A percentile compares a stretch with the other conserved stretches of the same genome.
Evolutionary conservation across 2,888 invertebrate genomes (phyloP).

Genomic region (Achlya flavicornis): DNA sequence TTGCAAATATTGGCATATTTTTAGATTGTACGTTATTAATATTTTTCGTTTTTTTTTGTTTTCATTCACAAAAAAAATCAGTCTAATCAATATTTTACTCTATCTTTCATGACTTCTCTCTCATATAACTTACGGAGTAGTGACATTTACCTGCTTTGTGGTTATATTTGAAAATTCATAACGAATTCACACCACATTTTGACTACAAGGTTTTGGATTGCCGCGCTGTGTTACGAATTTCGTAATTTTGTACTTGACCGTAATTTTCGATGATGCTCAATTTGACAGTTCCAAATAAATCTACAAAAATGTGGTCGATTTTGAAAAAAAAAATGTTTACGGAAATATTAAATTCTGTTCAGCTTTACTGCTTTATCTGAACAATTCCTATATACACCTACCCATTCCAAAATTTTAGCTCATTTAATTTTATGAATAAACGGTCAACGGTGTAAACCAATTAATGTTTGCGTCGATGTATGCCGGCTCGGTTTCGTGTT

Average conservation of each 20-base stretch:
- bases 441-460: background rate
- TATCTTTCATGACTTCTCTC: too few species aligned
- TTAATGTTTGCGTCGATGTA: background rate
- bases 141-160: too few species aligned
- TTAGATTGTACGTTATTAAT: background rate
- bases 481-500: background rate
- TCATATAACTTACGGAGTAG: too few species aligned
- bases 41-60: background rate
- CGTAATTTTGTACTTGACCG: background rate
- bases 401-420: background rate
- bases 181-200: background rate
- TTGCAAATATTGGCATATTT: conserved; percentile 1
- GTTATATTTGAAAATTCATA: background rate
- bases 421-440: background rate
- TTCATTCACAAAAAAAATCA: background rate
- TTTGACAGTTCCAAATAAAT: background rate
- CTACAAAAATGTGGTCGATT: background rate
- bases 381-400: too few species aligned
- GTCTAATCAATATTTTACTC: too few species aligned
- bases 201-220: background rate
- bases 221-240: background rate
- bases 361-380: too few species aligned
- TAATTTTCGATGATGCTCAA: background rate
- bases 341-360: background rate
- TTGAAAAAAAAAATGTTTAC: background rate